Conservation (phyloP, 2,113 vertebrate genomes). For the Mobula birostris region DNA sequence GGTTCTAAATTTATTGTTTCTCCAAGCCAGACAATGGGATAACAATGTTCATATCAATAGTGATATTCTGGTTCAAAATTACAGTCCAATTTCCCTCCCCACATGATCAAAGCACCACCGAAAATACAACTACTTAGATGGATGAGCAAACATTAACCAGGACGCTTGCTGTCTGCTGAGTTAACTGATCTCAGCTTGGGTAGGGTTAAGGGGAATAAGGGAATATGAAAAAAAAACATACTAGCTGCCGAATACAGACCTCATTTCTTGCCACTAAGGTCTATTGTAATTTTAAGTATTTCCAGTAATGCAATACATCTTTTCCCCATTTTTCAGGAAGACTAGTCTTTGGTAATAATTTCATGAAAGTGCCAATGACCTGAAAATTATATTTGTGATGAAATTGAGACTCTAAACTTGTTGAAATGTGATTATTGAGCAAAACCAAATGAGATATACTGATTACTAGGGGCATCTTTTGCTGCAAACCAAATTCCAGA, state of each 20-base stretch:
- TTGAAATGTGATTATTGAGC: neutral
- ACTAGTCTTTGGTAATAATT: neutral
- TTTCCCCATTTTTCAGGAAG: neutral
- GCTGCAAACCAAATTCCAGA: neutral
- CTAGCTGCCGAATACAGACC: neutral
- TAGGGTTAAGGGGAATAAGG: neutral
- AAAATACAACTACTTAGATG: neutral
- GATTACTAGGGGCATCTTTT: neutral
- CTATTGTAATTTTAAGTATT: neutral
- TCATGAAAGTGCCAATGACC: neutral
- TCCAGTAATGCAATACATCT: neutral
- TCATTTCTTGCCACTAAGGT: neutral
- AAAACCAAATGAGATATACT: neutral
- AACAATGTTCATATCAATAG: neutral
- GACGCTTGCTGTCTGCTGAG: neutral
- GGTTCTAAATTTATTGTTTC: neutral
- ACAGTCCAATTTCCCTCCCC: too few species aligned
- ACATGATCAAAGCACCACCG: neutral
- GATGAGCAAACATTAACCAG: neutral
- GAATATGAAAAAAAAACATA: neutral
- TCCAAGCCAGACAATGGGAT: neutral
- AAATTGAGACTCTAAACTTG: neutral
- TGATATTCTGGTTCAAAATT: neutral
- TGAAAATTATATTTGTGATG: neutral
- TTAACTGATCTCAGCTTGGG: neutral